Conservation (phyloP, 2,888 invertebrate genomes). For the Nasonovia ribisnigri region DNA sequence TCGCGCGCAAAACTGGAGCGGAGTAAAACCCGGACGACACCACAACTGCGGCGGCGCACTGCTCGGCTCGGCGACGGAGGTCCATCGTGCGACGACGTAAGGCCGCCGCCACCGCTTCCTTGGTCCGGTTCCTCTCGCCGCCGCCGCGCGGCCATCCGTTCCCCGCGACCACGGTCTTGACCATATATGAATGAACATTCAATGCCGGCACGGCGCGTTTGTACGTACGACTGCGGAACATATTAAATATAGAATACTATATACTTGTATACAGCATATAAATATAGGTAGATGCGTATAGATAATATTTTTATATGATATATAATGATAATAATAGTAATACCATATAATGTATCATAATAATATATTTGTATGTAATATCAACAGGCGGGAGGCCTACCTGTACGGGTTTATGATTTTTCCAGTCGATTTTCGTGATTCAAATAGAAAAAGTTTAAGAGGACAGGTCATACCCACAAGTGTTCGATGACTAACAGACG, state of each 20-base stretch:
- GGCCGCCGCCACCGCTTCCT: slow-evolving; percentile 38
- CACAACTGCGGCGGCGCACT: neutral
- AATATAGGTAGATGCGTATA: neutral
- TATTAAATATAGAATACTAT: neutral
- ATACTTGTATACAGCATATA: neutral
- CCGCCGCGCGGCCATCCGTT: neutral
- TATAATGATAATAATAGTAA: no score
- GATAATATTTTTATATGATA: neutral
- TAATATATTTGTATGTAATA: neutral
- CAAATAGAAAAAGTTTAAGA: neutral
- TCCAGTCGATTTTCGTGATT: neutral
- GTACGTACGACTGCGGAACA: neutral
- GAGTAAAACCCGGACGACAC: neutral
- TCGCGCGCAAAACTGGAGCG: neutral
- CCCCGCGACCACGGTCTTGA: slow-evolving; percentile 60
- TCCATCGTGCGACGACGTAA: neutral
- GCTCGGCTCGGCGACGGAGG: neutral
- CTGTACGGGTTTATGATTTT: neutral
- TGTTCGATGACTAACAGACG: neutral
- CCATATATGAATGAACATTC: slow-evolving; percentile 62
- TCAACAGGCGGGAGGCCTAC: no score
- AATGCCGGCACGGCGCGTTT: slow-evolving; percentile 24
- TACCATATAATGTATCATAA: neutral
- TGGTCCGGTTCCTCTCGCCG: slow-evolving; percentile 55
- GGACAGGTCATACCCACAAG: neutral